Evolutionary conservation across 2,797 vertebrate genomes (phyloP), one percentile per base, ranked within the genome.

Genomic region (Chloroceryle inda): DNA sequence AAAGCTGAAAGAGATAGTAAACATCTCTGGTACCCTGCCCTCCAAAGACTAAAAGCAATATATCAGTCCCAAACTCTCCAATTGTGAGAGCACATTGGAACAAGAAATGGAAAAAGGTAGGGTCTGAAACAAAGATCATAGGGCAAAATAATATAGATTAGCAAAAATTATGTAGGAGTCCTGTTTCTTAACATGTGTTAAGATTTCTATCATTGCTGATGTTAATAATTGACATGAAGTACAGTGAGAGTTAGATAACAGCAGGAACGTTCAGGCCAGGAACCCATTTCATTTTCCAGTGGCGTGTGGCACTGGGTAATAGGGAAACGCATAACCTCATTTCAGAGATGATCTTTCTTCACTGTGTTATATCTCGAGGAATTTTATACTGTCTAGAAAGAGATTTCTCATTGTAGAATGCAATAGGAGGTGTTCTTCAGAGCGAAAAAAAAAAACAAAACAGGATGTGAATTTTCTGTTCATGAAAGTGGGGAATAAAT

Each of bases 161-260:
- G 80, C 67, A 91, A 88, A 96, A 97, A 92, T 93, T 74, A 62
- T 87, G 92, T 86, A 88, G 78, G 82, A 94, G 79, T 88, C 72
- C 38, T 84, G 58, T 89, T 96, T 95, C 88, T 94, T 68, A 96
- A 62, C 88, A 94, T 91, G 94, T 94, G 62, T 38, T 96, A 93
- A 97, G 97, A 97, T 97, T 95, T 96, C 89, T 97, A 97, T 97
- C 97, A 92, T 96, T 35, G 17, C 35, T 88, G 85, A 97, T 96
- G 97, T 97, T 97, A 97, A 97, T 97, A 96, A 97, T 97, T 97
- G 93, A 97, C 96, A 93, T 85, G 92, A 86, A 97, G 96, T 95
- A 69, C 83, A 87, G 73, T 61, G 50, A 91, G 89, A 88, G 91
- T 97, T 86, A 97, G 96, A 96, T 97, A 97, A 96, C 91, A 95